These are phyloP conservation scores for Grus americana DNA, from an alignment of 2,113 vertebrate genomes.

Conservation along the genomic window DNA sequence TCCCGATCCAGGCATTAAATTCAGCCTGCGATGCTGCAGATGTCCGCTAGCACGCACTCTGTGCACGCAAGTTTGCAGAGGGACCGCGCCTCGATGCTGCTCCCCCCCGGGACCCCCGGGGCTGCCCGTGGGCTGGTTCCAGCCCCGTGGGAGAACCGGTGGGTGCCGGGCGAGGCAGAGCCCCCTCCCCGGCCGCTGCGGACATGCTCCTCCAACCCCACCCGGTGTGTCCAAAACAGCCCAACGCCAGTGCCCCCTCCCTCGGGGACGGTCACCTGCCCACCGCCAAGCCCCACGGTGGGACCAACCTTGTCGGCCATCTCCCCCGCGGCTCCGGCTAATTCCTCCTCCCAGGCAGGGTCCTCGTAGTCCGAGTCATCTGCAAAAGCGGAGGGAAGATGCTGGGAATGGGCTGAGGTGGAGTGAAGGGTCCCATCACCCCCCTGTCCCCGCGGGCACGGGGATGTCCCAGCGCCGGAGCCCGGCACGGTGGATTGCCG, in stretches of 20 bases:
- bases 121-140: not conserved
- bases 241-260: not conserved
- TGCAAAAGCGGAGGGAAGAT: constrained; percentile 1
- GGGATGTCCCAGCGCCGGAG: not conserved
- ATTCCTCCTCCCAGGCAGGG: not conserved
- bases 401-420: not conserved
- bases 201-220: not conserved
- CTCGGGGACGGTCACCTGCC: not conserved
- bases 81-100: not conserved
- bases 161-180: not conserved
- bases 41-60: not conserved
- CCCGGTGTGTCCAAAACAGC: not conserved
- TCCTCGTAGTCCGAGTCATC: constrained; percentile 53
- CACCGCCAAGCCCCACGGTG: not conserved
- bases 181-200: not conserved
- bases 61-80: rapidly evolving
- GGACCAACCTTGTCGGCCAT: constrained; percentile 26
- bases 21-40: not conserved
- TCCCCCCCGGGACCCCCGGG: no score
- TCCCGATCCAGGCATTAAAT: not conserved
- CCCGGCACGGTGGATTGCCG: not conserved
- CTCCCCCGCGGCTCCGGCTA: not conserved
- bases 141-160: not conserved
- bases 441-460: not conserved
- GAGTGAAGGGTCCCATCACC: not conserved